phyloP scores from a whole-genome alignment of 2,113 vertebrate species.

The Callionymus lyra region DNA sequence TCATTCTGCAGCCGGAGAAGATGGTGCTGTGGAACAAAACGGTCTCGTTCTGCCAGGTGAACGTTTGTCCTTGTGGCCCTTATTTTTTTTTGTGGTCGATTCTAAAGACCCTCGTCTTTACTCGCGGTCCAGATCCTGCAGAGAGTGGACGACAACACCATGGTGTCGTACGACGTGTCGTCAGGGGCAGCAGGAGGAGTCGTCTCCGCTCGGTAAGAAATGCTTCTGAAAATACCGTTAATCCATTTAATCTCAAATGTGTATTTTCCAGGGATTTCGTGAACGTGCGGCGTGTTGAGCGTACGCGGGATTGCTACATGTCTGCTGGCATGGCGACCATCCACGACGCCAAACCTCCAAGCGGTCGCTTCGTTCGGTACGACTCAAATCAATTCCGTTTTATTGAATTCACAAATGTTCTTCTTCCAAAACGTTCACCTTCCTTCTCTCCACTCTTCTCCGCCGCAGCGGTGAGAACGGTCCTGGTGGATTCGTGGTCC shows the following conservation, averaged over 20 bases:
- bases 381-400: slow-evolving; percentile 7
- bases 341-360: slow-evolving; percentile 75
- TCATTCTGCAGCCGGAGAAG: slow-evolving; percentile 92
- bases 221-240: too few species aligned
- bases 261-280: slow-evolving; percentile 81
- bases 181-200: slow-evolving; percentile 86
- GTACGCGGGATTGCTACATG: slow-evolving; percentile 81
- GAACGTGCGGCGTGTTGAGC: slow-evolving; percentile 87
- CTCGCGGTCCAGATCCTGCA: slow-evolving; percentile 81
- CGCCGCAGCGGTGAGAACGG: slow-evolving; percentile 85
- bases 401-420: neutral
- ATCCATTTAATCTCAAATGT: too few species aligned
- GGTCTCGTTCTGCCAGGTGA: slow-evolving; percentile 83
- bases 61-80: too few species aligned
- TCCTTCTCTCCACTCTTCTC: neutral
- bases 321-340: slow-evolving; percentile 84
- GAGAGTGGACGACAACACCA: slow-evolving; percentile 87
- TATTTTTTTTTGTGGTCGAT: neutral
- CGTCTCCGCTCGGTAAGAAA: slow-evolving; percentile 80
- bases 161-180: slow-evolving; percentile 86
- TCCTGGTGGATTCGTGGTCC: slow-evolving; percentile 87
- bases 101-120: neutral
- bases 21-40: slow-evolving; percentile 95
- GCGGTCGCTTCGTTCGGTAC: slow-evolving; percentile 84
- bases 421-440: too few species aligned